phyloP scores from a whole-genome alignment of 2,113 vertebrate species.

The Mus spicilegus region DNA sequence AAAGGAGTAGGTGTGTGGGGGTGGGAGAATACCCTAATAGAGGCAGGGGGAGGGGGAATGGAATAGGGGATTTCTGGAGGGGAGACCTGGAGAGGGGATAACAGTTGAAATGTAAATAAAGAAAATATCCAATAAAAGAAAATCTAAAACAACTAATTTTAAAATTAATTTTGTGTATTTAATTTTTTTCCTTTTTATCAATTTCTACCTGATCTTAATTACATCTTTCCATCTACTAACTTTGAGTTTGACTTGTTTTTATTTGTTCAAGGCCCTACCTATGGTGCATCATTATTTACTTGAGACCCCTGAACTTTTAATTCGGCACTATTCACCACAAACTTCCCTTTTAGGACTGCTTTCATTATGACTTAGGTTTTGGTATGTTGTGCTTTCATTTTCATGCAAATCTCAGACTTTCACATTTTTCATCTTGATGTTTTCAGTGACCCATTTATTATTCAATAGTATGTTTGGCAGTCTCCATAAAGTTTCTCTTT shows the following conservation, averaged over 20 bases:
- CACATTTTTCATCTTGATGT: background rate
- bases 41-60: too few relatives aligned
- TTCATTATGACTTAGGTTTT: background rate
- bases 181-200: background rate
- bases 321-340: background rate
- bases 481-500: background rate
- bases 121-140: too few relatives aligned
- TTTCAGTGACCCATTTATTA: background rate
- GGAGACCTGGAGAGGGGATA: too few relatives aligned
- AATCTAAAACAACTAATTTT: background rate
- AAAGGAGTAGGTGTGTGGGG: too few relatives aligned
- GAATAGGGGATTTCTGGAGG: too few relatives aligned
- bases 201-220: background rate
- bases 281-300: background rate
- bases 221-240: background rate
- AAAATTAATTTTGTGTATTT: background rate
- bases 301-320: background rate
- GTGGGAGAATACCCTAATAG: too few relatives aligned
- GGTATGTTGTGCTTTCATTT: background rate
- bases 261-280: background rate
- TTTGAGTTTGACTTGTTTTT: background rate
- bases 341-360: background rate
- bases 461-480: background rate
- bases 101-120: too few relatives aligned
- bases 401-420: background rate